These are phyloP conservation scores for Catharus minimus DNA, from an alignment of 2,113 vertebrate genomes.

Conservation along the genomic window DNA sequence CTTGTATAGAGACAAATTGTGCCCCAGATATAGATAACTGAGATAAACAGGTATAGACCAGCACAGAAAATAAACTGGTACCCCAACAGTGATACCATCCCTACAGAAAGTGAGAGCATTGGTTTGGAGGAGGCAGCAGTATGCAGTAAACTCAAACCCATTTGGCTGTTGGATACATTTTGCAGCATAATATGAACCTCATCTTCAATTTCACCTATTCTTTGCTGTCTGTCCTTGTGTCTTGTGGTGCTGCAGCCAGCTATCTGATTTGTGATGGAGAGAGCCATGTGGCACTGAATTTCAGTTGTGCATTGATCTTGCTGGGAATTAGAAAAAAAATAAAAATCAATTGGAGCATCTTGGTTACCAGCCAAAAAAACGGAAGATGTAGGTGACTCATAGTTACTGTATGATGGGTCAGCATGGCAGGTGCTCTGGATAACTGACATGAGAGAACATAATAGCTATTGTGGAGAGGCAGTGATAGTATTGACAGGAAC, in stretches of 20 bases:
- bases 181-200: background rate
- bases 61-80: background rate
- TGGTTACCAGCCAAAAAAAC: constrained; percentile 14
- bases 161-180: background rate
- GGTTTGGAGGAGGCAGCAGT: background rate
- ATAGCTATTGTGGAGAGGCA: constrained; percentile 25
- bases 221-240: background rate
- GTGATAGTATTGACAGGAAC: constrained; percentile 38
- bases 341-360: background rate
- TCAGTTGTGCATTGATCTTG: constrained; percentile 45
- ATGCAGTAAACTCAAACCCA: background rate
- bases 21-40: background rate
- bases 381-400: background rate
- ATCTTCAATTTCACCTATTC: background rate
- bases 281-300: background rate
- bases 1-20: background rate
- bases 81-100: background rate
- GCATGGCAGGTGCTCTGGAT: constrained; percentile 19
- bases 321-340: constrained; percentile 19
- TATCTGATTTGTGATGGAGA: constrained; percentile 39
- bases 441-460: constrained; percentile 14
- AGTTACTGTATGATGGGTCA: background rate
- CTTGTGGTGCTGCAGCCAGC: background rate
- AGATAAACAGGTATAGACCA: background rate
- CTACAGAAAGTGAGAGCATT: background rate